These are phyloP conservation scores for Metaphire vulgaris DNA, from an alignment of 1,140 invertebrate genomes.

Conservation along the genomic window DNA sequence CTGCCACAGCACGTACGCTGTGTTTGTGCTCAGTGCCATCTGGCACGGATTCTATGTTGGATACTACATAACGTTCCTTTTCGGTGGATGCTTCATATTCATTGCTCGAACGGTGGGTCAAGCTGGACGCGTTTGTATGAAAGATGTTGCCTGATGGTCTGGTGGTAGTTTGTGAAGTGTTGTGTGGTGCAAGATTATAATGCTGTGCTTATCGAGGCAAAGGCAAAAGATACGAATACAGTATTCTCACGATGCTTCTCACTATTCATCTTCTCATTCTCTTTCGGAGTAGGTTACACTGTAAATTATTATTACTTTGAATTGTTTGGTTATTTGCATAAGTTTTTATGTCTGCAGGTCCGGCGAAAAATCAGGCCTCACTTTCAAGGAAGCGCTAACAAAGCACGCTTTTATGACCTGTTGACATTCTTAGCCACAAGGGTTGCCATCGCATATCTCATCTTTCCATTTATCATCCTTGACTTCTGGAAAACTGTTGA, in stretches of 20 bases:
- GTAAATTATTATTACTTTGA: not conserved
- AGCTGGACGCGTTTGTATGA: slow-evolving; percentile 11
- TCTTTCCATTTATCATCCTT: slow-evolving; percentile 80
- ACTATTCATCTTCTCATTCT: not conserved
- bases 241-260: not conserved
- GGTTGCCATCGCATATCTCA: slow-evolving; percentile 73
- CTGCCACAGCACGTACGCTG: slow-evolving; percentile 58
- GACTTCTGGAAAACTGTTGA: slow-evolving; percentile 65
- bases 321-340: not conserved
- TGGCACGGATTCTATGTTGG: slow-evolving; percentile 97
- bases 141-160: too few species aligned
- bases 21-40: slow-evolving; percentile 79
- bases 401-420: slow-evolving; percentile 36
- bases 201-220: not conserved
- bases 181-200: not conserved
- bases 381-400: slow-evolving; percentile 59
- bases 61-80: slow-evolving; percentile 89
- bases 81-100: slow-evolving; percentile 76
- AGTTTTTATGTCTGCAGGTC: slow-evolving; percentile 52
- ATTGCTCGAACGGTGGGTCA: slow-evolving; percentile 67
- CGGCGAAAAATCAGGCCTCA: slow-evolving; percentile 67
- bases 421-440: slow-evolving; percentile 65
- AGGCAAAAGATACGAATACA: not conserved
- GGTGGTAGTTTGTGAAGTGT: not conserved
- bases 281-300: not conserved